Conservation (phyloP, 2,113 vertebrate species). For the Pelobates fuscus region DNA sequence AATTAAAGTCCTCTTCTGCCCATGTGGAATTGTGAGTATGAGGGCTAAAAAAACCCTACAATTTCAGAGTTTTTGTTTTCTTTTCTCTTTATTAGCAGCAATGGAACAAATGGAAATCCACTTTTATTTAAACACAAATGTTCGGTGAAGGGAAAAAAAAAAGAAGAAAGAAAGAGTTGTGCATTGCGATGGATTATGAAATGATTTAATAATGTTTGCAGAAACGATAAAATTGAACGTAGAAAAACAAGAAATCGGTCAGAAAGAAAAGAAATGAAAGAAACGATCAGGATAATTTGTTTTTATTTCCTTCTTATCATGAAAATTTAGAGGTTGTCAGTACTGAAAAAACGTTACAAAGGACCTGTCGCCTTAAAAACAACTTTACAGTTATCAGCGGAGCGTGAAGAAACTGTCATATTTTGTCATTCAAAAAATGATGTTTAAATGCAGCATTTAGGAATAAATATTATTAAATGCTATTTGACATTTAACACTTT, state of each 20-base stretch:
- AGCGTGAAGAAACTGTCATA: neutral
- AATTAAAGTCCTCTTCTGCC: too few species aligned
- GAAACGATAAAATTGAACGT: neutral
- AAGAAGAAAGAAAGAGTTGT: neutral
- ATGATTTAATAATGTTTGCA: conserved; percentile 15
- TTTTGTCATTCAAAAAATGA: too few species aligned
- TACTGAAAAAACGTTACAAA: neutral
- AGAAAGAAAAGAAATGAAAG: conserved; percentile 1
- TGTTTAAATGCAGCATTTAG: too few species aligned
- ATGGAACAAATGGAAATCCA: neutral
- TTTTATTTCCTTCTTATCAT: neutral
- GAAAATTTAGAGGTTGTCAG: neutral
- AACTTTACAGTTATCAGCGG: neutral
- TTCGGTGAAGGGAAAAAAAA: neutral
- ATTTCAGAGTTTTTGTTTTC: too few species aligned
- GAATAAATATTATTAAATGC: too few species aligned
- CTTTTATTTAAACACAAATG: neutral
- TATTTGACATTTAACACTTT: conserved; percentile 10
- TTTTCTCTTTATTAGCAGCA: too few species aligned
- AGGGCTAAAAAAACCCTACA: too few species aligned
- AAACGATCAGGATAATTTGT: conserved; percentile 4
- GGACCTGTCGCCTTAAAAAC: neutral
- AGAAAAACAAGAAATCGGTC: neutral
- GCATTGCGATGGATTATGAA: neutral
- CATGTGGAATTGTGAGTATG: too few species aligned